Base-by-base conservation (phyloP, 2,113 vertebrate genomes). In the Arenaria interpres region DNA sequence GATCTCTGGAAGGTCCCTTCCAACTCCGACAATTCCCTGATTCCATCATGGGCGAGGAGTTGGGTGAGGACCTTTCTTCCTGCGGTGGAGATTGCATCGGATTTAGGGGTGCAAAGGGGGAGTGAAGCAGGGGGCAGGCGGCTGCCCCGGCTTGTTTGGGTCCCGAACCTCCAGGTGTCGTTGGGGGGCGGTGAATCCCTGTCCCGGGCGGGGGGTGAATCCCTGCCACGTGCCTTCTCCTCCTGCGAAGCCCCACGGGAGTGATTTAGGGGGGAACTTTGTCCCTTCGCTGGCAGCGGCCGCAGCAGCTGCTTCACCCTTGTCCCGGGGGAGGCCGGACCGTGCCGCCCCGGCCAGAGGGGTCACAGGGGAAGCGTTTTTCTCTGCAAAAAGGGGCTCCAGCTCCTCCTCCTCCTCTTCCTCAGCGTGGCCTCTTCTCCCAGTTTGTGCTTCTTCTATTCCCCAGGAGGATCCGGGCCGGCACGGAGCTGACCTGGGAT, bases 401-500 rank as follows among this genome's bases (percentile, higher is more conserved):
- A 1, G 3, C 14, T 57, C 53, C 51, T 53, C 50, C 4, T 51
- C 50, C 50, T 51, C 51, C 12, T 27, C 51, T 16, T 28, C 51
- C 51, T 53, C 9, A 45, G 33, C 19, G 1, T 0, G 6, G 1
- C 8, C 68, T 33, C 28, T 43, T 39, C 27, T 4, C 53, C 27
- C 46, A 46, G 3, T 23, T 27, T 1, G 0, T 14, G 14, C 10
- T 43, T 27, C 19, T 6, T 37, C 17, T 5, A 2, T 37, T 89
- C 5, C 82, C 5, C 96, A 99, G 99, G 98, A 97, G 99, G 57
- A 99, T 99, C 87, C 98, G 99, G 11, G 99, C 99, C 0, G 99
- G 99, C 39, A 99, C 99, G 0, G 99, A 99, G 94, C 98, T 99
- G 63, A 99, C 99, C 1, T 99, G 99, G 99, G 99, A 99, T 96